phyloP scores from a whole-genome alignment of 2,888 invertebrate species.

The Chymomyza caudatula region DNA sequence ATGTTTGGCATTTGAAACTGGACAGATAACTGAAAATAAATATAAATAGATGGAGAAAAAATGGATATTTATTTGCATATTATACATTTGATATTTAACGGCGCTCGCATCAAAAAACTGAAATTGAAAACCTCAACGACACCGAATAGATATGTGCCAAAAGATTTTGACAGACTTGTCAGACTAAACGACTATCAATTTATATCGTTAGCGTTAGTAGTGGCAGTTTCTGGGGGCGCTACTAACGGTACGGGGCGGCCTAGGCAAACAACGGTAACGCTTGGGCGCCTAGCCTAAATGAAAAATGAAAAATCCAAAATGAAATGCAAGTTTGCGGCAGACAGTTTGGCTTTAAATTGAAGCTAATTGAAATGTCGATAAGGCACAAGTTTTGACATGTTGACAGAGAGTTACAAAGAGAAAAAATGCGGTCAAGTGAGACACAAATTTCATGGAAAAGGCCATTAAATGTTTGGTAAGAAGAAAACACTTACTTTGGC shows the following conservation, averaged over 20 bases:
- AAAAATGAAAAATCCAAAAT: slow-evolving; percentile 10
- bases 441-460: slow-evolving; percentile 4
- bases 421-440: neutral
- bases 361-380: slow-evolving; percentile 73
- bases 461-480: slow-evolving; percentile 16
- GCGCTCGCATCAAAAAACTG: slow-evolving; percentile 25
- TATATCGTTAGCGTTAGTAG: slow-evolving; percentile 42
- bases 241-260: neutral
- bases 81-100: slow-evolving; percentile 51
- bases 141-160: slow-evolving; percentile 65
- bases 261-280: neutral
- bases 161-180: slow-evolving; percentile 59
- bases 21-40: neutral
- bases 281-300: neutral
- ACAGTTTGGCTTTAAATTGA: slow-evolving; percentile 50
- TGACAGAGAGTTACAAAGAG: slow-evolving; percentile 40
- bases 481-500: slow-evolving; percentile 51
- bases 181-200: slow-evolving; percentile 48
- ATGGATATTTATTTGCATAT: slow-evolving; percentile 41
- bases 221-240: neutral
- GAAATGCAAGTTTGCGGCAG: slow-evolving; percentile 36
- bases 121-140: slow-evolving; percentile 40
- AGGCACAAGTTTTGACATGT: slow-evolving; percentile 63
- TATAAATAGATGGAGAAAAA: neutral
- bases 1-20: slow-evolving; percentile 26